Base-by-base conservation (phyloP, 2,888 invertebrate genomes). In the Spialia ferax region DNA sequence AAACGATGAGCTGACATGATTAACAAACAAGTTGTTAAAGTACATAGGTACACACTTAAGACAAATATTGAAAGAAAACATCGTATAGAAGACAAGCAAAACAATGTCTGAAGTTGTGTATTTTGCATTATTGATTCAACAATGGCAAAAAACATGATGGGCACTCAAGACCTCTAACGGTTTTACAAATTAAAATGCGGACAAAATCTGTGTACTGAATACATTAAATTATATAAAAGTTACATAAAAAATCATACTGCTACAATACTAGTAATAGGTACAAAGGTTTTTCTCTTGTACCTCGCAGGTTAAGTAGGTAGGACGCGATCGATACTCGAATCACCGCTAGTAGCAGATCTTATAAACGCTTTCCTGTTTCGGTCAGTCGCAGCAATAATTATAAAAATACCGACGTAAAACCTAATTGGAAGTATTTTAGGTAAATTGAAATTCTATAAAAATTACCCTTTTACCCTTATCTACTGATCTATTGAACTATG, bases 71-170 rank as follows among this genome's bases (percentile, higher is more conserved):
- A 50, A 50, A 18, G 50, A 50, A 55, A 11, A 57, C 35, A 57
- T 57, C 22, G 38, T 57, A 22, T 18, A n/a, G 20, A 57, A 13
- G 35, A 57, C 57, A 57, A 38, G 38, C n/a, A 57, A 57, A 57
- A 38, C 57, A 22, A 38, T 57, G 38, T 57, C n/a, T 38, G 13
- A 38, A 57, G 35, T 38, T 57, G 35, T 56, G 32, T 57, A 22
- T 22, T 57, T 57, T 57, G 57, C 57, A 57, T 26, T 54, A 35
- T 57, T 57, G 57, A 57, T 57, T 57, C 20, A 35, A 57, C 10
- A 22, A 42, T 59, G 23, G 23, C 42, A 59, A 59, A 59, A 57
- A 57, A 35, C 15, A 32, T 45, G 45, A 45, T 18, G 45, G 45
- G 18, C 45, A 45, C 45, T 45, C 10, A 18, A 45, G 18, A 45